Evolutionary conservation across 2,113 vertebrate species (phyloP).

Genomic region (Montifringilla adamsi): DNA sequence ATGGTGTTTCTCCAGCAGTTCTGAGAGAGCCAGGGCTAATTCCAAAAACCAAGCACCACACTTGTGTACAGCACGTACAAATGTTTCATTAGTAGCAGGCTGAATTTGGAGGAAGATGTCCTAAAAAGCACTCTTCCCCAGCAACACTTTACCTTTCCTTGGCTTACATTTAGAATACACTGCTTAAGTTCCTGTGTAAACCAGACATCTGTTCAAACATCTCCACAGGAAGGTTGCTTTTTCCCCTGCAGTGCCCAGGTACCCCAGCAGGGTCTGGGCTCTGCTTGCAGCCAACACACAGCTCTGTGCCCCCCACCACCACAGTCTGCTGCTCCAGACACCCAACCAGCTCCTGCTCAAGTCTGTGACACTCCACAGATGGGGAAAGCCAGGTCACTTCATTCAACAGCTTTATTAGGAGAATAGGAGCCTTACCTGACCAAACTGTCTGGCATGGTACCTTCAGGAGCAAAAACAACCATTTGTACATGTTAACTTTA

Average conservation of each 20-base stretch:
- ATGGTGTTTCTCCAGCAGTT: background rate
- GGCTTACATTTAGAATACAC: background rate
- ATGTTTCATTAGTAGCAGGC: background rate
- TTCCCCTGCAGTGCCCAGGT: background rate
- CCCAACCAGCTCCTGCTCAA: background rate
- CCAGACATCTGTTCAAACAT: background rate
- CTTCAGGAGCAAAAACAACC: background rate
- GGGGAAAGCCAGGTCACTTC: background rate
- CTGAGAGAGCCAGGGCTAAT: background rate
- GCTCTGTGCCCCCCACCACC: background rate
- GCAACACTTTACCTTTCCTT: background rate
- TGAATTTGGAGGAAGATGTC: background rate
- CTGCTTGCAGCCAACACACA: background rate
- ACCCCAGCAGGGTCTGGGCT: rapidly evolving
- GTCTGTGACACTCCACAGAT: background rate
- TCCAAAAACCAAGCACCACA: background rate
- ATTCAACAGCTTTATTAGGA: background rate
- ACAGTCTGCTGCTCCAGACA: rapidly evolving
- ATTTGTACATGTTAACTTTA: background rate
- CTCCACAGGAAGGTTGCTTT: background rate
- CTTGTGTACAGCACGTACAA: background rate
- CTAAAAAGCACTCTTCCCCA: background rate
- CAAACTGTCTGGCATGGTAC: background rate
- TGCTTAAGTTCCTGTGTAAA: background rate
- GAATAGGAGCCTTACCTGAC: background rate